phyloP scores from a whole-genome alignment of 2,113 vertebrate genomes.

The Ictalurus punctatus region DNA sequence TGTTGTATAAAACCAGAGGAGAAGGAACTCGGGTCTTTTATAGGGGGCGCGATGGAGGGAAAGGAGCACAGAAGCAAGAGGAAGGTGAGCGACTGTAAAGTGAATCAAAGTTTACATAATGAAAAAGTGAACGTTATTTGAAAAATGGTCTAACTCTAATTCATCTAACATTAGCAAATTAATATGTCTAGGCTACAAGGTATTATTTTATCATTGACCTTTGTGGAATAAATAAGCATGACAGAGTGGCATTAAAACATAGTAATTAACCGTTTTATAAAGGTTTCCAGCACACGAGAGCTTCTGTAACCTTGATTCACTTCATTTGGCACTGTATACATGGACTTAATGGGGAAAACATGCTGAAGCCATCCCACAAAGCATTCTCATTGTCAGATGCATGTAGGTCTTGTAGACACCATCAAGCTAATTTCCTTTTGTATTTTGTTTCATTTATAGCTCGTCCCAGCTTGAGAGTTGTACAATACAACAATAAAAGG shows the following conservation, averaged over 20 bases:
- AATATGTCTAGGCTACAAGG: neutral
- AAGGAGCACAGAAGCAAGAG: conserved; percentile 49
- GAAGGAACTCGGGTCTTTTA: neutral
- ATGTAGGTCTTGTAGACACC: conserved; percentile 41
- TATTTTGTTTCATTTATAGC: conserved; percentile 55
- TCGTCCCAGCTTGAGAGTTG: conserved; percentile 54
- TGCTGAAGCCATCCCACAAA: conserved; percentile 41
- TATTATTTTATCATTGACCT: neutral
- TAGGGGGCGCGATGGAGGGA: neutral
- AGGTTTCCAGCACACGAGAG: neutral
- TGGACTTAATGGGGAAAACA: conserved; percentile 40
- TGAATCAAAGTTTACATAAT: conserved; percentile 40
- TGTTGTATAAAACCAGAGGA: conserved; percentile 16
- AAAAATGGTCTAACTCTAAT: neutral
- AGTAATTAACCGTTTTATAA: conserved; percentile 2
- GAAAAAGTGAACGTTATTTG: no score
- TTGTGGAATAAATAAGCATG: neutral
- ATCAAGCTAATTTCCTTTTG: conserved; percentile 51
- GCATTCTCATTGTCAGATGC: conserved; percentile 43
- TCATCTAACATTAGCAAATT: neutral
- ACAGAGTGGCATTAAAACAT: neutral
- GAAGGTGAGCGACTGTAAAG: conserved; percentile 25
- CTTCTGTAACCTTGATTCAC: conserved; percentile 33
- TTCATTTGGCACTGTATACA: conserved; percentile 38
- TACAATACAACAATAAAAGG: conserved; percentile 60